Base-by-base conservation (phyloP, 2,797 vertebrate genomes). In the Atherinosoma microstoma region DNA sequence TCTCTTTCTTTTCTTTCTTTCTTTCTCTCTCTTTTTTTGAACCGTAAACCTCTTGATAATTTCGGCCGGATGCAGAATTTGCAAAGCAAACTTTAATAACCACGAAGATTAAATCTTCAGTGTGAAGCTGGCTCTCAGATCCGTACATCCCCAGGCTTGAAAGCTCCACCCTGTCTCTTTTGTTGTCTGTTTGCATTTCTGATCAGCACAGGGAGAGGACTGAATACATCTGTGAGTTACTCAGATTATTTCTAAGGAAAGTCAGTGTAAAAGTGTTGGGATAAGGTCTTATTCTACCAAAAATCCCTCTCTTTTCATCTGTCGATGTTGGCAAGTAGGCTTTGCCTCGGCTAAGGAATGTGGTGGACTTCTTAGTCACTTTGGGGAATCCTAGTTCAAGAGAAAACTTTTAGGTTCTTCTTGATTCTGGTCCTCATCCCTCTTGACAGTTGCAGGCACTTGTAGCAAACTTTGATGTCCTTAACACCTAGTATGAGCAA, bases 321-420 rank as follows among this genome's bases (percentile, higher is more conserved):
- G 72, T 80, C 73, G 54, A 3, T 76, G 72, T 82, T 89, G 83
- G 84, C 86, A 89, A 85, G 85, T 86, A 63, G 76, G 67, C 82
- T 84, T 68, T 83, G 74, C 74, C 73, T 60, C 36, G 53, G 67
- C 80, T 63, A 51, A 81, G 80, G 80, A 91, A 92, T 89, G 80
- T 80, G 64, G 80, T 79, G 64, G 79, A 67, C 71, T 74, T 49
- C 82, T 87, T 76, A 65, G 12, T 64, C 6, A 20, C 64, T 75
- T 56, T 67, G 12, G 51, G 67, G 58, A 54, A 42, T 69, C 56
- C 58, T 15, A 24, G 57, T 69, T 78, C 11, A 40, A 79, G 54
- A 75, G 76, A 60, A 87, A 78, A 85, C 69, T 22, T 73, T 36
- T 76, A 61, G 22, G 69, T 49, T 36, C 13, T 49, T 6, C 18